Evolutionary conservation across 2,797 vertebrate genomes (phyloP).

Genomic region (Sarcoramphus papa): DNA sequence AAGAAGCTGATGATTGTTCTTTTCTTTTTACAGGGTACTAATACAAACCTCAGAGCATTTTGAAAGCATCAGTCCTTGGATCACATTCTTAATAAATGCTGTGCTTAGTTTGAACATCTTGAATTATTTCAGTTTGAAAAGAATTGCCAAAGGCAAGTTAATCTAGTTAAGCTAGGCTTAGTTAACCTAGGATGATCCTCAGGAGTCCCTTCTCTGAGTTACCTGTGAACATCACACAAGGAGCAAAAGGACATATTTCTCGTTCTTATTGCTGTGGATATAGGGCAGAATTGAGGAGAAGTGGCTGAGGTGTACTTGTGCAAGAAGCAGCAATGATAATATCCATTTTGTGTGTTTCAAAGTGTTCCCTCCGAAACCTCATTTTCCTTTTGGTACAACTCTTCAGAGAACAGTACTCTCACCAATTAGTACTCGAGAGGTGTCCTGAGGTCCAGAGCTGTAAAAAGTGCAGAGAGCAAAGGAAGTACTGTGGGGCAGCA

Average conservation of each 20-base stretch:
- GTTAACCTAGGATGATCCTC: neutral
- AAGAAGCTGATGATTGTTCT: neutral
- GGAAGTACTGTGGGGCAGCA: neutral
- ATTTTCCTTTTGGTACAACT: neutral
- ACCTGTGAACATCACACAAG: neutral
- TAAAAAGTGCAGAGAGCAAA: neutral
- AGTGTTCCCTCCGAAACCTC: neutral
- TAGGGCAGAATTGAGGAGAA: neutral
- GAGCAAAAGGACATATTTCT: neutral
- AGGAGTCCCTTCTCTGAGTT: neutral
- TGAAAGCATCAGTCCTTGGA: neutral
- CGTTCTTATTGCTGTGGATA: neutral
- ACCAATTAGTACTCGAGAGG: neutral
- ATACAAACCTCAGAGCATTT: neutral
- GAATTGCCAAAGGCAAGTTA: neutral
- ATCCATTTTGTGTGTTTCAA: neutral
- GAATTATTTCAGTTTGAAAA: neutral
- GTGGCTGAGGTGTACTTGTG: neutral
- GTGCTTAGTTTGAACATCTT: neutral
- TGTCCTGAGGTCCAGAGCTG: neutral
- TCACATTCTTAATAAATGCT: neutral
- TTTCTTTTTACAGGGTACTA: neutral
- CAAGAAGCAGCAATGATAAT: neutral
- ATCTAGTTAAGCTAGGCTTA: neutral
- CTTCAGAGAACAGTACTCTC: neutral